phyloP scores from a whole-genome alignment of 1,140 invertebrate genomes.

The Pomacea maculata region DNA sequence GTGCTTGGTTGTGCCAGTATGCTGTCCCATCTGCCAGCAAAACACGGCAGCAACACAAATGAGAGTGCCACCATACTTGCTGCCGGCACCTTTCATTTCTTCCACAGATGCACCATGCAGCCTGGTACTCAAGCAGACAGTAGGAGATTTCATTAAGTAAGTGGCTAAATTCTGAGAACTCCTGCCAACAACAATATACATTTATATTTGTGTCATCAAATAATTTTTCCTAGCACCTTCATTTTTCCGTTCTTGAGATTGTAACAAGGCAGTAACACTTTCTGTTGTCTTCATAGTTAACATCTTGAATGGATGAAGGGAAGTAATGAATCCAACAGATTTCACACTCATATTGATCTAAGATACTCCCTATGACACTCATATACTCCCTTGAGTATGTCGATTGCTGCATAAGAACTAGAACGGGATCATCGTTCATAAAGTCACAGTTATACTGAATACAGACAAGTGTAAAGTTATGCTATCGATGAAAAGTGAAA shows the following conservation, averaged over 20 bases:
- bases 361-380: not conserved
- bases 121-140: slow-evolving; percentile 81
- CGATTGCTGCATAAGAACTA: too few species aligned
- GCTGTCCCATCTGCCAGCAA: slow-evolving; percentile 76
- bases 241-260: not conserved
- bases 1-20: slow-evolving; percentile 76
- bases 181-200: not conserved
- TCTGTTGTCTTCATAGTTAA: not conserved
- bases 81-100: slow-evolving; percentile 81
- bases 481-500: too few species aligned
- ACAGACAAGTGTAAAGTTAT: too few species aligned
- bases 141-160: slow-evolving; percentile 84
- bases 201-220: not conserved
- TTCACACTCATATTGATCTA: not conserved
- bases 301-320: not conserved
- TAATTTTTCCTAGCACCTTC: not conserved
- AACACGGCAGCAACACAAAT: slow-evolving; percentile 72
- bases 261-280: not conserved
- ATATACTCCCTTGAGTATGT: too few species aligned
- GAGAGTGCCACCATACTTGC: slow-evolving; percentile 77
- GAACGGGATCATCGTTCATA: too few species aligned
- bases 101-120: slow-evolving; percentile 77
- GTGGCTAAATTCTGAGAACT: slow-evolving; percentile 32
- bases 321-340: not conserved
- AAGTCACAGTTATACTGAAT: too few species aligned